Base-by-base conservation (phyloP, 2,888 invertebrate species). In the Patella depressa region DNA sequence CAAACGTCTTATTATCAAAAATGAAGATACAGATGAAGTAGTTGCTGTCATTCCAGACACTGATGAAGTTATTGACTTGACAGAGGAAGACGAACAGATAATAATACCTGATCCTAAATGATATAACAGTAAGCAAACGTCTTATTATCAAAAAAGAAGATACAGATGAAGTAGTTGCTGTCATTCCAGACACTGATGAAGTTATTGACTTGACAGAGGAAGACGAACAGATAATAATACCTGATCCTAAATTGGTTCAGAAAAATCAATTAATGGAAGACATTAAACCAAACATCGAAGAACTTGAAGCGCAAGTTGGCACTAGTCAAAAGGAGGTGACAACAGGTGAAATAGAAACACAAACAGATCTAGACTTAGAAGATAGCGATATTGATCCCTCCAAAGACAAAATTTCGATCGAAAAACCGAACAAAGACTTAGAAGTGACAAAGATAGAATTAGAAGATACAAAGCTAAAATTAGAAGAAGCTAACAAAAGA, bases 1-100 rank as follows among this genome's bases (percentile, higher is more conserved):
- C 24, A 65, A 65, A 65, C n/a, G 24, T 11, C 14, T 65, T 3
- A 65, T 65, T 24, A 19, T 65, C 9, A 57, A 59, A 7, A 57
- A 74, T 14, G 74, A 77, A 12, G 78, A 74, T 14, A 71, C 29
- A 17, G 15, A 76, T 34, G 71, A 34, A 3, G 71, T 79, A 4
- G 80, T 80, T n/a, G 78, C 79, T 72, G 55, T 78, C 29, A 79
- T 77, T 12, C 15, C 76, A 17, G 77, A 79, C 53, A 72, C 76
- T 9, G 78, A 80, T 45, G 75, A 78, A 53, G 80, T 74, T 9
- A 54, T 71, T 4, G 72, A 53, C n/a, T n/a, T n/a, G n/a, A n/a
- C n/a, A n/a, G n/a, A n/a, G n/a, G n/a, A n/a, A n/a, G n/a, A n/a
- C n/a, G n/a, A n/a, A n/a, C n/a, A n/a, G n/a, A n/a, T n/a, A n/a